These are phyloP conservation scores for Poeciliopsis presidionis DNA, from an alignment of 2,797 vertebrate genomes.

Conservation along the genomic window DNA sequence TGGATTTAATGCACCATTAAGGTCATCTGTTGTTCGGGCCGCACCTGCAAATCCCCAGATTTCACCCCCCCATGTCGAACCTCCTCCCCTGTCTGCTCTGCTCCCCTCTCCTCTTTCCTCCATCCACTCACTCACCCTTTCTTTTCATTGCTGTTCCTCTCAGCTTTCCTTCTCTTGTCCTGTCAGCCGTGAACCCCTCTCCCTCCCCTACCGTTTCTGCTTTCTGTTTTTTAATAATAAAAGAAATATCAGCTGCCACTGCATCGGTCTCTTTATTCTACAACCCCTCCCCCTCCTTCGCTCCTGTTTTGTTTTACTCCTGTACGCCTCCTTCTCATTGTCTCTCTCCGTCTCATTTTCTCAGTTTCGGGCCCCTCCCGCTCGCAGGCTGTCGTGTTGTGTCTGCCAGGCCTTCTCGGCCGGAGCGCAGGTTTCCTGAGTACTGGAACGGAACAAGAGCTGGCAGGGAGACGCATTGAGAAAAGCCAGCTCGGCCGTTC, in stretches of 20 bases:
- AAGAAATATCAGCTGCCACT: constrained; percentile 29
- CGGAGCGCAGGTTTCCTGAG: constrained; percentile 78
- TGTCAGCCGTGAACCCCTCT: constrained; percentile 30
- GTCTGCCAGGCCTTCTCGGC: constrained; percentile 77
- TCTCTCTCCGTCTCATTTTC: constrained; percentile 12
- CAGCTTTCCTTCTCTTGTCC: constrained; percentile 49
- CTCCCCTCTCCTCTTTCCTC: constrained; percentile 57
- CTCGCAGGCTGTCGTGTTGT: constrained; percentile 76
- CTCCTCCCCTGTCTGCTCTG: constrained; percentile 50
- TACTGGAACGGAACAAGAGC: constrained; percentile 77
- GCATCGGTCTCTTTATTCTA: constrained; percentile 20
- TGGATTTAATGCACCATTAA: constrained; percentile 83
- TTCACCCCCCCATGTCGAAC: constrained; percentile 53
- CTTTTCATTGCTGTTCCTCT: constrained; percentile 49
- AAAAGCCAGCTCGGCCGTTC: constrained; percentile 73
- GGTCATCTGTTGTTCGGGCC: constrained; percentile 79
- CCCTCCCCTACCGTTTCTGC: background rate
- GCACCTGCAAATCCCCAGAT: constrained; percentile 78
- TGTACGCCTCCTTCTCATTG: background rate
- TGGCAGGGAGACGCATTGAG: constrained; percentile 73
- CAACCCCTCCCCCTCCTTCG: constrained; percentile 14
- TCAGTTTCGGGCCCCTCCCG: constrained; percentile 48
- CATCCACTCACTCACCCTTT: constrained; percentile 45
- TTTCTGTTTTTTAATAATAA: constrained; percentile 32
- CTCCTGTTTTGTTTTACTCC: constrained; percentile 29